Evolutionary conservation across 1,140 invertebrate genomes (phyloP).

Genomic region (Nixonia krombeini): DNA sequence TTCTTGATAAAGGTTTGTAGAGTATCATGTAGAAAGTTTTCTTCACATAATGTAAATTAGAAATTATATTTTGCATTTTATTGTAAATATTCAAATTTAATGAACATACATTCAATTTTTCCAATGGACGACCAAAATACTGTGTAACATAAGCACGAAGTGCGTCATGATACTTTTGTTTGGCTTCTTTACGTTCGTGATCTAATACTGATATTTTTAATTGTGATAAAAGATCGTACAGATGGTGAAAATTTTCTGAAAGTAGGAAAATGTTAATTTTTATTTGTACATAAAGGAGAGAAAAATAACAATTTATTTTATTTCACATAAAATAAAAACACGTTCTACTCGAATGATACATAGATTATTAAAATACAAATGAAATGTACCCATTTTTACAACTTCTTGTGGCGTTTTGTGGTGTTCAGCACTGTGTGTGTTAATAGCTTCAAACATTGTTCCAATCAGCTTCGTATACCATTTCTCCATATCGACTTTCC

Average conservation of each 20-base stretch:
- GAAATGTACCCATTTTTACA: conserved; percentile 85
- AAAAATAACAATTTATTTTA: no score
- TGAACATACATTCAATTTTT: conserved; percentile 91
- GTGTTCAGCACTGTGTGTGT: conserved; percentile 82
- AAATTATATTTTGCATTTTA: no score
- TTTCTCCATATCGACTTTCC: conserved; percentile 95
- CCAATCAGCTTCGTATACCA: conserved; percentile 91
- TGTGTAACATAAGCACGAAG: conserved; percentile 92
- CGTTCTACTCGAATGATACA: no score
- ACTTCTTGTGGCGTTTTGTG: conserved; percentile 95
- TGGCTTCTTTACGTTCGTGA: conserved; percentile 89
- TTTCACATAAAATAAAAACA: no score
- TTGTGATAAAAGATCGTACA: conserved; percentile 89
- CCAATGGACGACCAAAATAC: conserved; percentile 95
- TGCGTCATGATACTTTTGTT: conserved; percentile 92
- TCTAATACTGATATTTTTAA: conserved; percentile 94
- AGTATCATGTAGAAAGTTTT: no score
- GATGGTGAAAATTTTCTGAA: conserved; percentile 96
- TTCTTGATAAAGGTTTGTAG: no score
- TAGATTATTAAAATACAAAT: conserved; percentile 3
- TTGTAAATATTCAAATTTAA: no score
- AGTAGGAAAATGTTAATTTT: not conserved
- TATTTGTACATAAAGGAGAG: not conserved
- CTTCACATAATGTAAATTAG: no score
- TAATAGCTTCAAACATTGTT: conserved; percentile 90